Conservation (phyloP, 2,113 vertebrate genomes). For the Phylloscopus whistleri region DNA sequence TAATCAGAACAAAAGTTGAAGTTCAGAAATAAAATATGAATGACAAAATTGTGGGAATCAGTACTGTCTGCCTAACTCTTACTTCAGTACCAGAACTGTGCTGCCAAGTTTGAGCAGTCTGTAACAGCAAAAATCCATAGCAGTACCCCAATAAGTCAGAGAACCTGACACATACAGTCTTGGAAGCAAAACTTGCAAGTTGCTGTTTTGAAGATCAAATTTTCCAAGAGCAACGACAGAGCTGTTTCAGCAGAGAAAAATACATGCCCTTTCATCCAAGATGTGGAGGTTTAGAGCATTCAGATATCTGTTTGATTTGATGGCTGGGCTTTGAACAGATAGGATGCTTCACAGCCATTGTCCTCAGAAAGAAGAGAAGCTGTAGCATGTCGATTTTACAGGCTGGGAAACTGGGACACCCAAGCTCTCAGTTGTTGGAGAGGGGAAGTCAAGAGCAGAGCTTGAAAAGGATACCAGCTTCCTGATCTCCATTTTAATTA, state of each 20-base stretch:
- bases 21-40: not conserved
- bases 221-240: not conserved
- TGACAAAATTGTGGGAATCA: not conserved
- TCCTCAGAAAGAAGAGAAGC: not conserved
- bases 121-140: not conserved
- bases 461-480: slow-evolving; percentile 11
- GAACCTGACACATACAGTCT: not conserved
- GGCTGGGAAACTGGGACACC: slow-evolving; percentile 7
- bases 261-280: not conserved
- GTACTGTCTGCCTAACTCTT: not conserved
- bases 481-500: slow-evolving; percentile 49
- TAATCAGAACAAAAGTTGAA: not conserved
- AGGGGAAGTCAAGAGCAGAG: not conserved
- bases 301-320: not conserved
- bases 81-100: not conserved
- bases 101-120: not conserved
- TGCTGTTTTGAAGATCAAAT: not conserved
- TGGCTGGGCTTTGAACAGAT: not conserved
- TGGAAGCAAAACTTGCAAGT: not conserved
- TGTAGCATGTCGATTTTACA: not conserved
- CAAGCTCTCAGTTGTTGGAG: not conserved
- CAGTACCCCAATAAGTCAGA: not conserved
- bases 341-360: not conserved
- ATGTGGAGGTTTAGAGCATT: not conserved
- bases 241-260: not conserved